Percentiles rank a stretch among this genome's conserved stretches.
Evolutionary conservation across 2,113 vertebrate species (phyloP).

Genomic region (Oreochromis niloticus): DNA sequence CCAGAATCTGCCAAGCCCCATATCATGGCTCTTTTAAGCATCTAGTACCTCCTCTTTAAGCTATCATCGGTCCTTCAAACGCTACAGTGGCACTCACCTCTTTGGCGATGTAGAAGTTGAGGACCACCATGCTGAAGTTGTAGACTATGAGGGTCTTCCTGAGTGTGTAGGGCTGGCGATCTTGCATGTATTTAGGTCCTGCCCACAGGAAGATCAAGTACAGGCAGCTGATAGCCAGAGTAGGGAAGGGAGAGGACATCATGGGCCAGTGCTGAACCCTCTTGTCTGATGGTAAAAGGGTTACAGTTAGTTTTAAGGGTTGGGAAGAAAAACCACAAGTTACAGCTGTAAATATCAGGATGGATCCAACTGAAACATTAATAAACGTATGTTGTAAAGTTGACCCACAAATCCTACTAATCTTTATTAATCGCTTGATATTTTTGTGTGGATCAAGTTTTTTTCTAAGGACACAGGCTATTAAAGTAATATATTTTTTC

Average conservation of each 20-base stretch:
- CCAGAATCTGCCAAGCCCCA: neutral
- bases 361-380: neutral
- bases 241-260: slow-evolving; percentile 91
- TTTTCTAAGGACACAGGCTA: neutral
- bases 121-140: slow-evolving; percentile 99
- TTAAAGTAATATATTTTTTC: no score
- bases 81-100: slow-evolving; percentile 76
- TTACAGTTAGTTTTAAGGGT: neutral
- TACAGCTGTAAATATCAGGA: neutral
- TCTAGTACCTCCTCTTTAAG: neutral
- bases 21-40: fast-evolving
- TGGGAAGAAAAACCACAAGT: neutral
- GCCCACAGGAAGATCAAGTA: slow-evolving; percentile 96
- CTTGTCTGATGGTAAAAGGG: slow-evolving; percentile 78
- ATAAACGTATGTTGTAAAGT: neutral
- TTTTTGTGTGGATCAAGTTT: neutral
- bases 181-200: slow-evolving; percentile 95
- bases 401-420: neutral
- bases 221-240: slow-evolving; percentile 88
- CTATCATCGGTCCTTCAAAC: neutral
- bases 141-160: slow-evolving; percentile 90
- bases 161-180: slow-evolving; percentile 87
- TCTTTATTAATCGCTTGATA: neutral
- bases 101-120: slow-evolving; percentile 98
- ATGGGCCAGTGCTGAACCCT: slow-evolving; percentile 93